Conservation (phyloP, 2,888 invertebrate species). For the Chromoteleia sp. region DNA sequence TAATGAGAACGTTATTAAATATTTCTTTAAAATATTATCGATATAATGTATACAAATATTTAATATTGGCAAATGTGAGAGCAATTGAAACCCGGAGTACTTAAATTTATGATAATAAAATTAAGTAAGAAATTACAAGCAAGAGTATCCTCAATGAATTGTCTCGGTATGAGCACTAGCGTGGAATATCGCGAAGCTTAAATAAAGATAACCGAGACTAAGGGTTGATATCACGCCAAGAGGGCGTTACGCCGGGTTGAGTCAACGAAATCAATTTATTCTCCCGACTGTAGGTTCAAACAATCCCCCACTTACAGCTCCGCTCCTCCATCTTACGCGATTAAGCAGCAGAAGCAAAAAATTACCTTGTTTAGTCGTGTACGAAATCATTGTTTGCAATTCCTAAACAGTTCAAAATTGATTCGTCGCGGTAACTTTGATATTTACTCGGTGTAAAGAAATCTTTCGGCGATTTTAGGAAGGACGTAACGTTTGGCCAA, state of each 20-base stretch:
- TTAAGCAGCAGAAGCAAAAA: constrained; percentile 50
- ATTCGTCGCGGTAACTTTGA: too few relatives aligned
- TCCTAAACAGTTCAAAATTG: too few relatives aligned
- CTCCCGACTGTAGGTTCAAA: constrained; percentile 71
- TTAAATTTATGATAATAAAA: constrained; percentile 53
- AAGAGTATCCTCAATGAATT: constrained; percentile 74
- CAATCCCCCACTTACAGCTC: constrained; percentile 40
- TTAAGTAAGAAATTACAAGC: constrained; percentile 68
- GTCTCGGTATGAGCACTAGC: constrained; percentile 77
- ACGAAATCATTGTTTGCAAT: constrained; percentile 47
- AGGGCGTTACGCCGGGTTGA: constrained; percentile 84
- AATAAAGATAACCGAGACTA: constrained; percentile 84
- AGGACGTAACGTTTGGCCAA: constrained; percentile 10
- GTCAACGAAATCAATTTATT: constrained; percentile 85
- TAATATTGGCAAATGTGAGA: neutral
- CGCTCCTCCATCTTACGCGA: constrained; percentile 54
- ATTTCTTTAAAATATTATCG: too few relatives aligned
- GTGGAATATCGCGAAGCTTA: constrained; percentile 83
- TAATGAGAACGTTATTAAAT: too few relatives aligned
- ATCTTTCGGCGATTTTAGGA: neutral
- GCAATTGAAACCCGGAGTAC: constrained; percentile 6
- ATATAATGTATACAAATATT: neutral
- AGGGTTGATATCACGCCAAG: constrained; percentile 84
- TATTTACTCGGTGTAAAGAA: constrained; percentile 23
- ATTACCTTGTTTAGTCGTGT: constrained; percentile 44